These are phyloP conservation scores for Symphodus melops DNA, from an alignment of 2,113 vertebrate genomes.

Conservation along the genomic window DNA sequence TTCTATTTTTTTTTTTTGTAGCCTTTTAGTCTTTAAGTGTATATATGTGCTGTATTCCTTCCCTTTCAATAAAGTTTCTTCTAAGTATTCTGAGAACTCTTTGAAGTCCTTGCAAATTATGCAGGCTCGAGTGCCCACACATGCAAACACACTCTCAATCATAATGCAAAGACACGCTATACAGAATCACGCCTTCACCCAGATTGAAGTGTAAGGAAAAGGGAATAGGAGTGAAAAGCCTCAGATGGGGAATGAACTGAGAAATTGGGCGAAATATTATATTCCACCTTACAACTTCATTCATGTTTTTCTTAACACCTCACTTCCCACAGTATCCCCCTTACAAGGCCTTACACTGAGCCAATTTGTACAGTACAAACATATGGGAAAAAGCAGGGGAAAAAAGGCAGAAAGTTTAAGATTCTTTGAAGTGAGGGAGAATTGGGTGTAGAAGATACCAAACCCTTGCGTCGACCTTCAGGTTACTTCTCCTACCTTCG, in stretches of 20 bases:
- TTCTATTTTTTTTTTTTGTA: too few relatives aligned
- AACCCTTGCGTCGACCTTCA: constrained; percentile 6
- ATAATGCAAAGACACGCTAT: not conserved
- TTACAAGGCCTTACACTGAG: constrained; percentile 5
- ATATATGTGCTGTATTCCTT: not conserved
- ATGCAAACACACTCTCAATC: not conserved
- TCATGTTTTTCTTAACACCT: constrained; percentile 7
- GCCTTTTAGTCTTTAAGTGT: constrained; percentile 3
- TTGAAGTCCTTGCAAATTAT: constrained; percentile 4
- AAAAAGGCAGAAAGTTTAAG: constrained; percentile 15
- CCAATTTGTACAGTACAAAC: constrained; percentile 21
- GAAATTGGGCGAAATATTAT: not conserved
- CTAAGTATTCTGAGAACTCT: constrained; percentile 21
- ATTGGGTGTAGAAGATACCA: constrained; percentile 7
- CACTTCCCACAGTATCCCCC: not conserved
- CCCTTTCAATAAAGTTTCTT: constrained; percentile 10
- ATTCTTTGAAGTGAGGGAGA: constrained; percentile 34
- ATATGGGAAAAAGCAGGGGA: constrained; percentile 15
- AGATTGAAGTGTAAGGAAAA: not conserved
- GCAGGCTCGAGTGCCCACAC: not conserved
- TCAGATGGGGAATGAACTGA: not conserved
- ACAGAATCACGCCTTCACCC: not conserved
- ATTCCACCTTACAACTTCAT: constrained; percentile 2
- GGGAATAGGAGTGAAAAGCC: not conserved
- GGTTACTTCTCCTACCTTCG: constrained; percentile 20